Percentiles rank a stretch among this genome's conserved stretches.
These are phyloP conservation scores for Ptychoptera albimana DNA, from an alignment of 2,888 invertebrate genomes.

Conservation along the genomic window DNA sequence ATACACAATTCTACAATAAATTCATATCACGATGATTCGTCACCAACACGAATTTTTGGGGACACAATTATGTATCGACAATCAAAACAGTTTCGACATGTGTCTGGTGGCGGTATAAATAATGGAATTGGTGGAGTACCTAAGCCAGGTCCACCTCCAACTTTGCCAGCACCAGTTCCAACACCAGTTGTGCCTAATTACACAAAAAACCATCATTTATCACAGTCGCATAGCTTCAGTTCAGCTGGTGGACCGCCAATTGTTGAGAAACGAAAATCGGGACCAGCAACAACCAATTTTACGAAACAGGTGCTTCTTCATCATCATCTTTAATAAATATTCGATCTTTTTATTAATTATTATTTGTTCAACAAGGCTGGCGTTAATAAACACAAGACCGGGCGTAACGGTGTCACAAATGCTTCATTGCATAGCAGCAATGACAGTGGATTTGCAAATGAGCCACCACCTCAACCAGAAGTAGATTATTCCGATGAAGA, in stretches of 20 bases:
- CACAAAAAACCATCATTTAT: constrained; percentile 23
- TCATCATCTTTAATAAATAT: constrained; percentile 6
- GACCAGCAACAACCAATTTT: constrained; percentile 13
- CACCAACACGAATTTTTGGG: constrained; percentile 55
- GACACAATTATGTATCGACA: constrained; percentile 43
- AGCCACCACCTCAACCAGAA: constrained; percentile 72
- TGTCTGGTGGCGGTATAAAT: constrained; percentile 28
- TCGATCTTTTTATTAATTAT: neutral
- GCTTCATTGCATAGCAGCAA: constrained; percentile 79
- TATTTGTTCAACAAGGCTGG: constrained; percentile 9
- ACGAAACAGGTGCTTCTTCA: constrained; percentile 18
- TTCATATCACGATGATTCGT: constrained; percentile 26
- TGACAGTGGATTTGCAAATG: constrained; percentile 84
- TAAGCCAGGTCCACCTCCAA: constrained; percentile 54
- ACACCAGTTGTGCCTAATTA: constrained; percentile 33
- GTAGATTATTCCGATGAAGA: constrained; percentile 85
- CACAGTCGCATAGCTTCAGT: constrained; percentile 45
- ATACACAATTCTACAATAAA: constrained; percentile 19
- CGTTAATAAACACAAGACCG: constrained; percentile 15
- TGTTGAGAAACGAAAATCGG: constrained; percentile 15
- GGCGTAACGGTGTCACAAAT: constrained; percentile 38
- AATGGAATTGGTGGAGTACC: constrained; percentile 20
- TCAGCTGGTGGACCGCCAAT: constrained; percentile 24
- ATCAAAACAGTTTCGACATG: constrained; percentile 35
- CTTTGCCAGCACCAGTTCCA: constrained; percentile 55